Evolutionary conservation across 2,888 invertebrate genomes (phyloP).

Genomic region (Drosophila greeni): DNA sequence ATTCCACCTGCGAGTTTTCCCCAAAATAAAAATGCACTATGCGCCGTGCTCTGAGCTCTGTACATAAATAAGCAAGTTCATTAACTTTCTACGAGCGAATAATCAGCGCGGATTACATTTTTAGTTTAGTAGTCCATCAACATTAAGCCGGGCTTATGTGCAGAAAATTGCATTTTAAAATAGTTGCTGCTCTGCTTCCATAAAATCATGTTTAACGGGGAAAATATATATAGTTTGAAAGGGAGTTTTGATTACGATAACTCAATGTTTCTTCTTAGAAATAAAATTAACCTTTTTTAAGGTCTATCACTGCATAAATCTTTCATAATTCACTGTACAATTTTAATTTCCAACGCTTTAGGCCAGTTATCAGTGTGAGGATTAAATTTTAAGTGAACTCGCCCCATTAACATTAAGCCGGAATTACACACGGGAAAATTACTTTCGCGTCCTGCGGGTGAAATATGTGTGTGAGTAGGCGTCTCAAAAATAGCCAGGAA

Average conservation of each 20-base stretch:
- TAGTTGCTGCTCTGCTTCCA: not conserved
- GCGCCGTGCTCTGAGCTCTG: constrained; percentile 7
- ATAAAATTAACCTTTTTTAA: too few relatives aligned
- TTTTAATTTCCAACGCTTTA: constrained; percentile 4
- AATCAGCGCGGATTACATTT: constrained; percentile 16
- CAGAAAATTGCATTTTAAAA: constrained; percentile 6
- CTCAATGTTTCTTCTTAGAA: not conserved
- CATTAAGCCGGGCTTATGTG: constrained; percentile 7
- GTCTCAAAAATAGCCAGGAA: constrained; percentile 21
- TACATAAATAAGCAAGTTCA: constrained; percentile 24
- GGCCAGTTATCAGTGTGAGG: constrained; percentile 23
- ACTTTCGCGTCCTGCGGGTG: constrained; percentile 17
- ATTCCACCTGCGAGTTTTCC: constrained; percentile 19
- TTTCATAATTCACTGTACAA: not conserved
- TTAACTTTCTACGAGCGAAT: constrained; percentile 18
- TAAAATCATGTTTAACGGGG: not conserved
- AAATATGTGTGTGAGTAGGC: constrained; percentile 15
- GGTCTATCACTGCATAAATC: not conserved
- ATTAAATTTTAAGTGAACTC: constrained; percentile 30
- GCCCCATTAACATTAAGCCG: constrained; percentile 25
- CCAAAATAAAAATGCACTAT: constrained; percentile 7
- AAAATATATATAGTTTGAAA: too few relatives aligned
- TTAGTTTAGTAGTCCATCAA: constrained; percentile 4
- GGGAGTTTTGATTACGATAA: not conserved
- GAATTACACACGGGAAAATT: constrained; percentile 35